Evolutionary conservation across 2,797 vertebrate species (phyloP).

Genomic region (Hydrophis major): DNA sequence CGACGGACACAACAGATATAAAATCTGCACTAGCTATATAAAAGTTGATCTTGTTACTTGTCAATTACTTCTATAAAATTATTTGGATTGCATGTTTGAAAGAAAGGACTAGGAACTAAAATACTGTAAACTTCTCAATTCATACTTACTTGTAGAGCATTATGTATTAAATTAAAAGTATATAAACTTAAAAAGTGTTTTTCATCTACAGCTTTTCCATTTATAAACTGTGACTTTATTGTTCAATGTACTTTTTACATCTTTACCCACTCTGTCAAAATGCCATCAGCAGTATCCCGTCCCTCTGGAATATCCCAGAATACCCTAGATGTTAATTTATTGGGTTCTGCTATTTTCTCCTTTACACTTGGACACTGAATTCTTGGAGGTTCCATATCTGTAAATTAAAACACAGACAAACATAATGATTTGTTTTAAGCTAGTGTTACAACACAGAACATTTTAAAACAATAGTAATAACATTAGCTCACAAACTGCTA

Average conservation of each 20-base stretch:
- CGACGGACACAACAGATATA: no score
- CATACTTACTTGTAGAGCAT: not conserved
- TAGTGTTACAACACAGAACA: not conserved
- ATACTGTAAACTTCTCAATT: not conserved
- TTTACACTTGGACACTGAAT: slow-evolving; percentile 94
- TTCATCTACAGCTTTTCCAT: not conserved
- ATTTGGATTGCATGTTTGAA: not conserved
- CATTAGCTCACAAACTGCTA: not conserved
- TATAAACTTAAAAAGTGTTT: not conserved
- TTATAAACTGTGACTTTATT: not conserved
- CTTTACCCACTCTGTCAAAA: slow-evolving; percentile 91
- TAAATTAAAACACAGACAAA: slow-evolving; percentile 14
- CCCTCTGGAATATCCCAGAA: slow-evolving; percentile 96
- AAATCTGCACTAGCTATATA: no score
- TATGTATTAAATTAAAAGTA: not conserved
- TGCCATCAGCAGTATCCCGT: slow-evolving; percentile 91
- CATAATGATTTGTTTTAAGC: not conserved
- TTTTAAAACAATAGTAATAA: not conserved
- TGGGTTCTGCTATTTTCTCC: slow-evolving; percentile 91
- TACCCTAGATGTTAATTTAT: slow-evolving; percentile 87
- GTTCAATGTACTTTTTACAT: not conserved
- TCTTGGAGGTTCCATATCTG: slow-evolving; percentile 89
- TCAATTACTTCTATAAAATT: not conserved
- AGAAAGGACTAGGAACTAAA: not conserved
- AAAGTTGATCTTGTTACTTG: not conserved